These are phyloP conservation scores for Eristalinus aeneus DNA, from an alignment of 2,888 invertebrate species.

Conservation along the genomic window DNA sequence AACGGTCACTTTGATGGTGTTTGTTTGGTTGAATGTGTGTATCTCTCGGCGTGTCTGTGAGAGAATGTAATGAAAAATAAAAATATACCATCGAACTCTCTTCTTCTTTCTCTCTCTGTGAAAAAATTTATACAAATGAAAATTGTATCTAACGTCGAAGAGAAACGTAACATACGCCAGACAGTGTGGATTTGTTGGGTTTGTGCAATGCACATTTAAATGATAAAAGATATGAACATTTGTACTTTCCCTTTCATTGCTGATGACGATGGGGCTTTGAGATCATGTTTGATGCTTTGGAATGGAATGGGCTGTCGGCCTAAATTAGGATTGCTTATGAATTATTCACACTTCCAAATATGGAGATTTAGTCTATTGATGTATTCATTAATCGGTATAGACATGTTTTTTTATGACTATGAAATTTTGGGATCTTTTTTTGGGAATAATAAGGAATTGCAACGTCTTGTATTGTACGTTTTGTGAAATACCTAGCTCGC, in stretches of 20 bases:
- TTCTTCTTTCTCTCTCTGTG: conserved; percentile 14
- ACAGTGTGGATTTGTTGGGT: conserved; percentile 28
- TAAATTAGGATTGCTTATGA: neutral
- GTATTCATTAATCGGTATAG: neutral
- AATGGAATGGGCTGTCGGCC: neutral
- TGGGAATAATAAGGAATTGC: too few relatives aligned
- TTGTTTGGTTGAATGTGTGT: neutral
- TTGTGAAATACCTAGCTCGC: too few relatives aligned
- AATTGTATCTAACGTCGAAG: conserved; percentile 34
- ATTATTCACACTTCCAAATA: neutral
- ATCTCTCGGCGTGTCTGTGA: conserved; percentile 5
- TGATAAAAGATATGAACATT: neutral
- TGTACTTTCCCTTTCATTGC: conserved; percentile 22
- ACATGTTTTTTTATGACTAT: neutral
- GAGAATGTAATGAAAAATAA: conserved; percentile 46
- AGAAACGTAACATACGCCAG: conserved; percentile 39
- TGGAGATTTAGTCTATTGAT: neutral
- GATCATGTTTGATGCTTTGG: neutral
- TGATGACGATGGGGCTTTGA: neutral
- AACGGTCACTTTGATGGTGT: neutral
- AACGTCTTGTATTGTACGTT: too few relatives aligned
- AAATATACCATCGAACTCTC: conserved; percentile 16
- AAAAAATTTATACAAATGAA: conserved; percentile 1
- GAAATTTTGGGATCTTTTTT: too few relatives aligned
- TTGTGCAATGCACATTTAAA: conserved; percentile 32